Evolutionary conservation across 2,888 invertebrate genomes (phyloP), one percentile per base, ranked within the genome.

Genomic region (Zonitis immaculata): DNA sequence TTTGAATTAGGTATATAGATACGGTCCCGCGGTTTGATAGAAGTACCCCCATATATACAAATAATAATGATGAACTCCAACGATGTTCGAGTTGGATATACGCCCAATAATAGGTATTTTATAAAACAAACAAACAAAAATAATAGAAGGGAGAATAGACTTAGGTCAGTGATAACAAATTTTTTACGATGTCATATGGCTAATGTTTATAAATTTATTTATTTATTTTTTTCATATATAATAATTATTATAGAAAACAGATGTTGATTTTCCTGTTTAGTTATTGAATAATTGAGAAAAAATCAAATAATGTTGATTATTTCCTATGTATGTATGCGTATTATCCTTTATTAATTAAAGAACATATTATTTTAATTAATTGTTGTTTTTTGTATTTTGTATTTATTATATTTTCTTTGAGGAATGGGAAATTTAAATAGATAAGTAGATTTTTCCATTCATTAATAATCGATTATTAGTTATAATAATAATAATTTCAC

Each of bases 191-290:
- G 39, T 39, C 39, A 39, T 39, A 39, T 39, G 39, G 39, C 20
- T 39, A 18, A 20, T 39, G 35, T 35, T 35, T 16, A 30, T 30
- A 6, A 12, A 30, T 30, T 16, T 32, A 16, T 35, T 35, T 16
- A 35, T 35, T 35, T 16, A 35, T 35, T 35, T 30, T n/a, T 30
- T 30, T 12, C 16, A 20, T 20, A 39, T 2, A 18, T 18, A 9
- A 18, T 32, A 14, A 32, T 9, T 39, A 20, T 39, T 39, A 18
- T 35, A 11, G 11, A 4, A 18, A 20, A n/a, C 39, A 39, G 39
- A 39, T 39, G 39, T 39, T 39, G 20, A 39, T 39, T 35, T 35
- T 39, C 39, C 20, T 39, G 39, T 39, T 39, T 39, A 39, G 11
- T 39, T 39, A 16, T 16, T 7, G 8, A 9, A 16, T 20, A 9